Percentiles rank a stretch among this genome's conserved stretches.
These are phyloP conservation scores for Erpobdella octoculata DNA, from an alignment of 2,888 invertebrate species.

Conservation along the genomic window DNA sequence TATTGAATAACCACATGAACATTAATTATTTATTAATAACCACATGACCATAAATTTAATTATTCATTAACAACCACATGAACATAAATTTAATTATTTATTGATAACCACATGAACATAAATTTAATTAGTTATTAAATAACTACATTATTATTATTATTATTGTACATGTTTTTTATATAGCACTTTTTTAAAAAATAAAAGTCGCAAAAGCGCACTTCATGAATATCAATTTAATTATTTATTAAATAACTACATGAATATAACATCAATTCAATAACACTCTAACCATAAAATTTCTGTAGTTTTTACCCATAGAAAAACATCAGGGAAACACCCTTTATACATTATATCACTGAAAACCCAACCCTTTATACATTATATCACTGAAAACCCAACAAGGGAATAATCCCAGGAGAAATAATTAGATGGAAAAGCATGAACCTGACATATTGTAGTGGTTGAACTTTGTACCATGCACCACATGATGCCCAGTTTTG, in stretches of 20 bases:
- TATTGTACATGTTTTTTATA: background rate
- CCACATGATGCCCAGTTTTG: constrained; percentile 74
- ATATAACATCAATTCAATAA: background rate
- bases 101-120: too few species aligned
- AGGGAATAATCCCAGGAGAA: too few species aligned
- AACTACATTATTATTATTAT: background rate
- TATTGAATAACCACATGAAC: too few species aligned
- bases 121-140: background rate
- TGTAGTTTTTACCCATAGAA: too few species aligned
- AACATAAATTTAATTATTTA: too few species aligned
- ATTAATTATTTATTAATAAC: background rate
- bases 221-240: background rate
- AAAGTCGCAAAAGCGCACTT: background rate
- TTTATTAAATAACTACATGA: background rate
- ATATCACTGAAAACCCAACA: too few species aligned
- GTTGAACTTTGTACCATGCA: constrained; percentile 75
- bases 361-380: too few species aligned
- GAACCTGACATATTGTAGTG: constrained; percentile 72
- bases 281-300: background rate
- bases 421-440: too few species aligned
- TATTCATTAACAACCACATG: background rate
- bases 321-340: too few species aligned
- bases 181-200: background rate
- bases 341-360: too few species aligned
- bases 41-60: too few species aligned